These are phyloP conservation scores for Noctilio leporinus DNA, from an alignment of 2,113 vertebrate genomes.

Conservation along the genomic window DNA sequence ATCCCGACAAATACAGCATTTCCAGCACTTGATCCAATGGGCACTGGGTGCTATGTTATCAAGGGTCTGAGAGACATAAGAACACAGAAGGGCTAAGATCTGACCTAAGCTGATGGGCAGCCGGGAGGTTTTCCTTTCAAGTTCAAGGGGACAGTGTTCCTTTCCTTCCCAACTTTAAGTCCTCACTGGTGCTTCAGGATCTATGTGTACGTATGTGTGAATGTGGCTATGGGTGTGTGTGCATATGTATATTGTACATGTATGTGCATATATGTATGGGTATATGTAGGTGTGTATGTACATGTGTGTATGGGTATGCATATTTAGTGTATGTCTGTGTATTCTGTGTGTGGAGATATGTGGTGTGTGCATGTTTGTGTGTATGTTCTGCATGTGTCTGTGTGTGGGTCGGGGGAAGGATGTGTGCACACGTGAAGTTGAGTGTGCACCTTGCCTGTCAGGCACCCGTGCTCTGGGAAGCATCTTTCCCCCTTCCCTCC, in stretches of 20 bases:
- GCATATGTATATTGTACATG: neutral
- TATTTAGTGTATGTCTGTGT: neutral
- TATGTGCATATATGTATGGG: neutral
- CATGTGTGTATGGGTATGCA: neutral
- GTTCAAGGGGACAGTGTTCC: neutral
- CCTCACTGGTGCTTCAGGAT: neutral
- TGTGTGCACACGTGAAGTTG: neutral
- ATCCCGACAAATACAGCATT: too few relatives aligned
- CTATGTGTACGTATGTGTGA: neutral
- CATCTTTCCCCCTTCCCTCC: neutral
- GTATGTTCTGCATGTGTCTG: neutral
- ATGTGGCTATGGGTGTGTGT: neutral
- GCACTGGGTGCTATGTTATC: neutral
- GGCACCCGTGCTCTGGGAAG: neutral
- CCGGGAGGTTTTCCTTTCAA: neutral
- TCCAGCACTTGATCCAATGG: neutral
- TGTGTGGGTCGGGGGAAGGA: neutral
- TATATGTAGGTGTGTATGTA: neutral
- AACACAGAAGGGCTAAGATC: neutral
- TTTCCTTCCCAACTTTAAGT: neutral
- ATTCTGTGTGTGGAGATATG: neutral
- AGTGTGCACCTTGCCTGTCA: fast-evolving
- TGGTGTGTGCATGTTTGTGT: neutral
- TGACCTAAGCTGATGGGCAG: neutral
- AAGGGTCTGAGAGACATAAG: neutral